A percentile compares a stretch with the other conserved stretches of the same genome.
Conservation (phyloP, 2,113 vertebrate species). For the Festucalex cinctus region DNA sequence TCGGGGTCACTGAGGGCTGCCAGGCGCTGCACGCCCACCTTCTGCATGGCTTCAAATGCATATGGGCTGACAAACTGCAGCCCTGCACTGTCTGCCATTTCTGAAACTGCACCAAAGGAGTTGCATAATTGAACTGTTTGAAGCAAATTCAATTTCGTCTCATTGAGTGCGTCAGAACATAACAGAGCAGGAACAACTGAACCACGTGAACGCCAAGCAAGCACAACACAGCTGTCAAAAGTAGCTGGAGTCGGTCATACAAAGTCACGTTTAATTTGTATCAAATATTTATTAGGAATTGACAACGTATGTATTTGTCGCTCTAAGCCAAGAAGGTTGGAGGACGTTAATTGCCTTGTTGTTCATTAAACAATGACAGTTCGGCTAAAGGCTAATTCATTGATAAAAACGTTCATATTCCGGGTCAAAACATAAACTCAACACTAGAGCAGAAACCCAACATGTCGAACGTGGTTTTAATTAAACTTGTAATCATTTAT, state of each 20-base stretch:
- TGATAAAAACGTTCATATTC: not conserved
- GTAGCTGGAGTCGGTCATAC: not conserved
- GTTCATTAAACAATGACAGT: not conserved
- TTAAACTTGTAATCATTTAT: not conserved
- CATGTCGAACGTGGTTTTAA: not conserved
- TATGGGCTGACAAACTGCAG: constrained; percentile 92
- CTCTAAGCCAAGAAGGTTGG: too few species aligned
- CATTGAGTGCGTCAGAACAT: not conserved
- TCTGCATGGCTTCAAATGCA: constrained; percentile 98
- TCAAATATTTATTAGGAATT: not conserved
- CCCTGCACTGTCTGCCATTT: constrained; percentile 81
- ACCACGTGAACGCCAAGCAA: not conserved
- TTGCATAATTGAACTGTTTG: not conserved
- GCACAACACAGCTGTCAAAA: not conserved
- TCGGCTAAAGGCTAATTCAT: not conserved
- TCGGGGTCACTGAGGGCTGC: constrained; percentile 91
- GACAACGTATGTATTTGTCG: not conserved
- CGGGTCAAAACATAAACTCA: not conserved
- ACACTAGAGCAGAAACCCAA: not conserved
- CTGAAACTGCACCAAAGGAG: not conserved
- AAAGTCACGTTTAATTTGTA: not conserved
- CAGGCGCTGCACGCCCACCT: constrained; percentile 89
- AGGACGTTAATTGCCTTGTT: not conserved
- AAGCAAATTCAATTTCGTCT: not conserved
- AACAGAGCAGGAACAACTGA: not conserved